Evolutionary conservation across 1,140 invertebrate genomes (phyloP).

Genomic region (Nylanderia fulva): DNA sequence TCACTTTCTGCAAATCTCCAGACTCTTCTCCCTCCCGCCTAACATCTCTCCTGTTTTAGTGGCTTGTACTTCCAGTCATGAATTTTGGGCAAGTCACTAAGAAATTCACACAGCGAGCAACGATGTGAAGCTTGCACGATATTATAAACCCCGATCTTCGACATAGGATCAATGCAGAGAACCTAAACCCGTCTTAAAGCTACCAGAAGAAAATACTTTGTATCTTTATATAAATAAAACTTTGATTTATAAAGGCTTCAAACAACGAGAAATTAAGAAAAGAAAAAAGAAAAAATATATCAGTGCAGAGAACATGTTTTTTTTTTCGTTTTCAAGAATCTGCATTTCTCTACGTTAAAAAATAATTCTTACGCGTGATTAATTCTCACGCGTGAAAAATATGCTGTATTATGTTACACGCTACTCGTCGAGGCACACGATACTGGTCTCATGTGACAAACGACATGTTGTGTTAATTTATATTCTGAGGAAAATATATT

Average conservation of each 20-base stretch:
- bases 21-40: slow-evolving; percentile 75
- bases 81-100: slow-evolving; percentile 71
- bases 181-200: slow-evolving; percentile 58
- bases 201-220: slow-evolving; percentile 41
- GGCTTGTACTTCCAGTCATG: slow-evolving; percentile 69
- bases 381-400: slow-evolving; percentile 28
- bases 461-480: slow-evolving; percentile 43
- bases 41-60: slow-evolving; percentile 67
- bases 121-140: slow-evolving; percentile 54
- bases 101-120: slow-evolving; percentile 68
- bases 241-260: slow-evolving; percentile 1
- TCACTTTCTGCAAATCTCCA: slow-evolving; percentile 80
- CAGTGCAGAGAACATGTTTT: background rate
- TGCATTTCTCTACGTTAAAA: slow-evolving; percentile 17
- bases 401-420: slow-evolving; percentile 5
- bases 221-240: slow-evolving; percentile 13
- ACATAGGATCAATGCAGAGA: slow-evolving; percentile 54
- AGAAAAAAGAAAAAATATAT: slow-evolving; percentile 4
- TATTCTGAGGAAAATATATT: slow-evolving; percentile 37
- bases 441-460: slow-evolving; percentile 41
- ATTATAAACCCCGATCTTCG: slow-evolving; percentile 59
- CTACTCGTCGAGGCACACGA: slow-evolving; percentile 39
- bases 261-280: background rate
- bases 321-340: slow-evolving; percentile 35
- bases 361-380: slow-evolving; percentile 16